Evolutionary conservation across 2,797 vertebrate genomes (phyloP).

Genomic region (Rhinella marina): DNA sequence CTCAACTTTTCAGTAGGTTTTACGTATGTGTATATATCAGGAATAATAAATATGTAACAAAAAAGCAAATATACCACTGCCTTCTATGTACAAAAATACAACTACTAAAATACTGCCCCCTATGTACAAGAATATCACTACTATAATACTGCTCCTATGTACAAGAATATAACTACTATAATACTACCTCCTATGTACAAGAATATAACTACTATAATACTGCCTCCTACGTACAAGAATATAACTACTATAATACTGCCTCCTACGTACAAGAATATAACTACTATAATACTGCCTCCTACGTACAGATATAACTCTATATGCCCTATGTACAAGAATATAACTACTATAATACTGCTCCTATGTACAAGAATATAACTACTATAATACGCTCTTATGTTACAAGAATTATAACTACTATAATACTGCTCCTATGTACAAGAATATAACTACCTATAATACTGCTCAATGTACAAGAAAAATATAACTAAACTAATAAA

Average conservation of each 20-base stretch:
- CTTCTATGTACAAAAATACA: background rate
- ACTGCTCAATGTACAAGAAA: too few relatives aligned
- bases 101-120: background rate
- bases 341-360: background rate
- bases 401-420: too few relatives aligned
- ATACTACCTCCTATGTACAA: slow-evolving; percentile 9
- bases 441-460: too few relatives aligned
- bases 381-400: background rate
- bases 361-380: slow-evolving; percentile 3
- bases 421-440: too few relatives aligned
- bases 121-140: slow-evolving; percentile 9
- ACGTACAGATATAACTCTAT: background rate
- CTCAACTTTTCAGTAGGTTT: background rate
- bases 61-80: background rate
- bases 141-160: background rate
- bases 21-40: background rate
- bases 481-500: too few relatives aligned
- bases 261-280: slow-evolving; percentile 12
- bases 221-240: slow-evolving; percentile 2
- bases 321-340: background rate
- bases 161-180: slow-evolving; percentile 9
- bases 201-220: slow-evolving; percentile 26
- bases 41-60: background rate
- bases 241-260: slow-evolving; percentile 19
- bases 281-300: background rate